Conservation (phyloP, 2,797 vertebrate genomes). For the Dermochelys coriacea region DNA sequence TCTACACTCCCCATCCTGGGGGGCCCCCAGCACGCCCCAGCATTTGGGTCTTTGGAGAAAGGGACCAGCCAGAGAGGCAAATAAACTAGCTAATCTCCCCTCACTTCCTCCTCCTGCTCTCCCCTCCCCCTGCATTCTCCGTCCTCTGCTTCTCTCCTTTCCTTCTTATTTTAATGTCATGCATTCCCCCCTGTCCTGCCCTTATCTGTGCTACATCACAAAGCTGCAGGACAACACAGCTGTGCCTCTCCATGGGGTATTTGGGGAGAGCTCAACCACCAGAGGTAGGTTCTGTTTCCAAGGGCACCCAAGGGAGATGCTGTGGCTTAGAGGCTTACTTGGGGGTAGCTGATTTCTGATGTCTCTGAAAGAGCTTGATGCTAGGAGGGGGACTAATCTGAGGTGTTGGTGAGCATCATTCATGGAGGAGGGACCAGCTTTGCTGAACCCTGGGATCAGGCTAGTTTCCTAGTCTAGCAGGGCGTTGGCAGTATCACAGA, state of each 20-base stretch:
- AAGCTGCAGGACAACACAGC: background rate
- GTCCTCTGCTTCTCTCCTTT: conserved; percentile 26
- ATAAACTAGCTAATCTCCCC: conserved; percentile 19
- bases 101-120: conserved; percentile 35
- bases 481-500: background rate
- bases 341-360: background rate
- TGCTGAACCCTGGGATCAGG: background rate
- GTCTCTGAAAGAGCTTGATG: background rate
- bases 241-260: background rate
- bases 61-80: conserved; percentile 17
- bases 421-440: background rate
- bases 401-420: background rate
- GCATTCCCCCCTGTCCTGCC: conserved; percentile 10
- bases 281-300: background rate
- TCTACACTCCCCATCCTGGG: background rate
- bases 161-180: conserved; percentile 48
- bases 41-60: conserved; percentile 32
- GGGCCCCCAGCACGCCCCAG: conserved; percentile 18
- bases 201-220: background rate
- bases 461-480: rapidly evolving
- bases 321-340: background rate
- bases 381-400: background rate
- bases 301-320: conserved; percentile 26
- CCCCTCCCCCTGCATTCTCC: conserved; percentile 14
- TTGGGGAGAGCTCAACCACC: background rate